phyloP scores from a whole-genome alignment of 2,797 vertebrate genomes.

The Buceros bicornis region DNA sequence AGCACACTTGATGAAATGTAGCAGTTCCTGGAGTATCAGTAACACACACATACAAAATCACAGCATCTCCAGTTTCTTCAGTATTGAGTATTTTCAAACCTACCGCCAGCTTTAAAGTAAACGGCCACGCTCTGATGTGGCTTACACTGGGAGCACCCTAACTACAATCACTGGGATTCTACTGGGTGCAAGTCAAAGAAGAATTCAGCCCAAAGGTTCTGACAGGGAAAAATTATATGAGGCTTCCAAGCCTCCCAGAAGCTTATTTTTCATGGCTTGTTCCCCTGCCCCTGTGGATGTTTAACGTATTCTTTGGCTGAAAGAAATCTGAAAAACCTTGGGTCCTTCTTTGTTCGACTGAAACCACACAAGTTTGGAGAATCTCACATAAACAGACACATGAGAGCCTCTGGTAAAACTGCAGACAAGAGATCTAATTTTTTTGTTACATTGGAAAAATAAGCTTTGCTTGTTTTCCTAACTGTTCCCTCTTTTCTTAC shows the following conservation, averaged over 20 bases:
- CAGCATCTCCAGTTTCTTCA: not conserved
- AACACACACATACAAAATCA: not conserved
- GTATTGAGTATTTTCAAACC: not conserved
- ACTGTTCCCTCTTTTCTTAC: slow-evolving; percentile 29
- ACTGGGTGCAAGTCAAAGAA: not conserved
- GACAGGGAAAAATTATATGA: slow-evolving; percentile 25
- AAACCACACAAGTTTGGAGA: slow-evolving; percentile 70
- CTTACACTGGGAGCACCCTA: not conserved
- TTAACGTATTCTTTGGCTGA: slow-evolving; percentile 47
- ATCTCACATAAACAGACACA: slow-evolving; percentile 63
- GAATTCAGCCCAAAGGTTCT: slow-evolving; percentile 21
- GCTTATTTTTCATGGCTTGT: slow-evolving; percentile 70
- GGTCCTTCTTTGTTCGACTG: slow-evolving; percentile 31
- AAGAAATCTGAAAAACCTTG: not conserved
- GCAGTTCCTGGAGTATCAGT: slow-evolving; percentile 36
- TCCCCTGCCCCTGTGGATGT: slow-evolving; percentile 45
- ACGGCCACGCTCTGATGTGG: not conserved
- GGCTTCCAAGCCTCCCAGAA: slow-evolving; percentile 64
- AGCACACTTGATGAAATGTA: slow-evolving; percentile 39
- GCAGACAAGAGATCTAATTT: slow-evolving; percentile 54
- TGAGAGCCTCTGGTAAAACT: slow-evolving; percentile 35
- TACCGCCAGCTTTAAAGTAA: not conserved
- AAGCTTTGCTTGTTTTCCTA: slow-evolving; percentile 41
- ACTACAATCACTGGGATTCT: not conserved
- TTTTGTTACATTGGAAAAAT: slow-evolving; percentile 49